Evolutionary conservation across 2,888 invertebrate species (phyloP).

Genomic region (Strigamia transsilvanica): DNA sequence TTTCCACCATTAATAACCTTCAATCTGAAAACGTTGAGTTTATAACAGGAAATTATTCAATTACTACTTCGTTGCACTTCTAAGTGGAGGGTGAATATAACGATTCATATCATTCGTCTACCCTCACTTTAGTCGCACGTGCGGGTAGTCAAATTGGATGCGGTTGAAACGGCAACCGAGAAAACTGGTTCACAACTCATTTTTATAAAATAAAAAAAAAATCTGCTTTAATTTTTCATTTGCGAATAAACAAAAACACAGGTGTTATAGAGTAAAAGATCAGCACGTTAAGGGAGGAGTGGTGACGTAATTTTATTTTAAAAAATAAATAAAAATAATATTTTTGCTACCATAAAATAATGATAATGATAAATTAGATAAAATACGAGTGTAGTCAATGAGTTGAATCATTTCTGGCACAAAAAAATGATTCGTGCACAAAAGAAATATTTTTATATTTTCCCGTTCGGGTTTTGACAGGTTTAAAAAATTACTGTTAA

Average conservation of each 20-base stretch:
- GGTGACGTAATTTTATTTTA: not conserved
- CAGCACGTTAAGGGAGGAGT: not conserved
- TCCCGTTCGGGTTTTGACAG: not conserved
- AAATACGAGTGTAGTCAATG: constrained; percentile 1
- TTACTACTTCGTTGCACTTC: not conserved
- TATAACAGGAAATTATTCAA: constrained; percentile 15
- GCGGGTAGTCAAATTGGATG: constrained; percentile 14
- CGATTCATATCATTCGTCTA: not conserved
- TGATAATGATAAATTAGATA: not conserved
- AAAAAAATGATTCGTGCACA: not conserved
- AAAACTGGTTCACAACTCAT: not conserved
- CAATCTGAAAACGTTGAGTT: constrained; percentile 17
- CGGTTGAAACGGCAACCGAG: not conserved
- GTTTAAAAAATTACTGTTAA: not conserved
- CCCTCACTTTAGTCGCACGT: constrained; percentile 26
- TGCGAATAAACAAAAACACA: not conserved
- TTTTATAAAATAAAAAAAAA: not conserved
- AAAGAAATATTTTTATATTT: not conserved
- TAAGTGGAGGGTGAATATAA: constrained; percentile 16
- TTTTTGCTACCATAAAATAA: not conserved
- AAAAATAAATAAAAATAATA: not conserved
- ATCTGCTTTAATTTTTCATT: not conserved
- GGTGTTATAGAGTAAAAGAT: not conserved
- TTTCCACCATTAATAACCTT: not conserved
- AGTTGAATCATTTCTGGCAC: not conserved